phyloP scores from a whole-genome alignment of 2,797 vertebrate genomes.

The Propithecus perrieri region DNA sequence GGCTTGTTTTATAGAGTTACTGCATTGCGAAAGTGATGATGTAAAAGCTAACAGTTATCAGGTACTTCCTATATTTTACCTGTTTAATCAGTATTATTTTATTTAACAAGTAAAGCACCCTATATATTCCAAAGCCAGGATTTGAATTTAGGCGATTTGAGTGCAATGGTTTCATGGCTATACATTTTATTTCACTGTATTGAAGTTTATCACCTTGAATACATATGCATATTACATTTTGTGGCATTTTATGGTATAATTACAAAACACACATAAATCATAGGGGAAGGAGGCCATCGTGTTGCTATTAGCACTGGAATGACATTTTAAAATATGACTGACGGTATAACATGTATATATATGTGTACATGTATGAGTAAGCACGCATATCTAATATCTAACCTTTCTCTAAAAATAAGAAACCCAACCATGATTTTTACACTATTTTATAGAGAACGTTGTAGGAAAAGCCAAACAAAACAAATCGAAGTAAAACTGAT shows the following conservation, averaged over 20 bases:
- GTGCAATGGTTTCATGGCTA: neutral
- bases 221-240: neutral
- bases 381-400: neutral
- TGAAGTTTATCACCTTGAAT: neutral
- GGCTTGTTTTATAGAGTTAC: neutral
- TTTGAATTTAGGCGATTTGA: neutral
- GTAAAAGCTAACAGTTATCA: neutral
- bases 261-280: neutral
- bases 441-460: neutral
- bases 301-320: neutral
- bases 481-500: neutral
- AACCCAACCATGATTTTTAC: neutral
- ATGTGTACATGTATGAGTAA: neutral
- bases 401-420: neutral
- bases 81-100: neutral
- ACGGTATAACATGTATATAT: neutral
- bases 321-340: neutral
- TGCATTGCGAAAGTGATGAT: neutral
- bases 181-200: neutral
- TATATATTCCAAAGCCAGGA: neutral
- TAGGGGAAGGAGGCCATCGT: neutral
- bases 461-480: neutral
- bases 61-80: neutral
- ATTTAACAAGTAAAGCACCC: neutral
- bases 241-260: neutral